Conservation (phyloP, 2,888 invertebrate genomes). For the Drosophila ustulata region DNA sequence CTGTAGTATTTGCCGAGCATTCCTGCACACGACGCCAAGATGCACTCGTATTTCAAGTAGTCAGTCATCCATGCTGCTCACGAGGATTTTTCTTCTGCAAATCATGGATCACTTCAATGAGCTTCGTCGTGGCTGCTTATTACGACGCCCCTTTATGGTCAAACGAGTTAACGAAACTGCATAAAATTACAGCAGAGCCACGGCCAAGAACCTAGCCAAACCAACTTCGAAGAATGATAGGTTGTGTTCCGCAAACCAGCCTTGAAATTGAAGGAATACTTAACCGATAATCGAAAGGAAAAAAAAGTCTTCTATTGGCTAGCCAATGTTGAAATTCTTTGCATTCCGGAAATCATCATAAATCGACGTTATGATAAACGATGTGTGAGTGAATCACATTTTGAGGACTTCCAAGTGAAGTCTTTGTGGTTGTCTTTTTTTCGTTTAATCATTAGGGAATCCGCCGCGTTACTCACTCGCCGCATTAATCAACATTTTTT, state of each 20-base stretch:
- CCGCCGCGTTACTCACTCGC: slow-evolving; percentile 54
- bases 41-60: neutral
- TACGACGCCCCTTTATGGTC: slow-evolving; percentile 63
- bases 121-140: slow-evolving; percentile 38
- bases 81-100: neutral
- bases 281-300: neutral
- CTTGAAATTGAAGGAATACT: neutral
- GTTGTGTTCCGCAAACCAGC: slow-evolving; percentile 16
- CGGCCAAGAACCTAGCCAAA: slow-evolving; percentile 16
- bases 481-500: slow-evolving; percentile 13
- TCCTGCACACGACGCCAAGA: neutral
- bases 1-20: neutral
- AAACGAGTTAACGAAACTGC: slow-evolving; percentile 44
- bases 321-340: neutral
- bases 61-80: slow-evolving; percentile 1
- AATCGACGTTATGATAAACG: slow-evolving; percentile 15
- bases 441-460: slow-evolving; percentile 48
- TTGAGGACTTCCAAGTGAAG: slow-evolving; percentile 11
- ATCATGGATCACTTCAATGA: slow-evolving; percentile 3
- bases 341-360: neutral
- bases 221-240: slow-evolving; percentile 7
- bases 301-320: neutral
- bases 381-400: slow-evolving; percentile 47
- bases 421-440: slow-evolving; percentile 37
- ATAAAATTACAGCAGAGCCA: slow-evolving; percentile 54